These are phyloP conservation scores for Cichladusa arquata DNA, from an alignment of 2,113 vertebrate species.

Conservation along the genomic window DNA sequence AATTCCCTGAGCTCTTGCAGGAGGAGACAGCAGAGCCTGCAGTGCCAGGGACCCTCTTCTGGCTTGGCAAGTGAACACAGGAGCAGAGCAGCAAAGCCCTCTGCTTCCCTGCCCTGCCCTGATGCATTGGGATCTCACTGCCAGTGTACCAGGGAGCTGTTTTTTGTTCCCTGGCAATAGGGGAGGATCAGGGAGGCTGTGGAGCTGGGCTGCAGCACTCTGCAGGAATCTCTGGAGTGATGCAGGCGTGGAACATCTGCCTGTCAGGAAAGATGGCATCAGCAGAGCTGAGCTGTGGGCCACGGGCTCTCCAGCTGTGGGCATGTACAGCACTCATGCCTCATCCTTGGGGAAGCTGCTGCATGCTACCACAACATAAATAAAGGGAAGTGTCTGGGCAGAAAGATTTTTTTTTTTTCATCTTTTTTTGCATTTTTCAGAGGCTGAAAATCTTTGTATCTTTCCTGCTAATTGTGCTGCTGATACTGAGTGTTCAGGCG, in stretches of 20 bases:
- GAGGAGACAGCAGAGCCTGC: background rate
- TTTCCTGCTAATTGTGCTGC: background rate
- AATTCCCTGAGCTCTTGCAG: background rate
- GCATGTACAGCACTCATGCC: background rate
- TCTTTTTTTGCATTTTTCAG: background rate
- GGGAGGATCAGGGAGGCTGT: background rate
- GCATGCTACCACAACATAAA: fast-evolving
- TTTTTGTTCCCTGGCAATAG: background rate
- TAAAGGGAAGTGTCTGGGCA: background rate
- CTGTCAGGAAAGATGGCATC: conserved; percentile 26
- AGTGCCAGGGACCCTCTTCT: background rate
- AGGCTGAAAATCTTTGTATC: background rate
- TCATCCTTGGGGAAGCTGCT: background rate
- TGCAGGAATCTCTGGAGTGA: background rate
- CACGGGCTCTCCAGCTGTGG: background rate
- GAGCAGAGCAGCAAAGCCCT: background rate
- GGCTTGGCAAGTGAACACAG: background rate
- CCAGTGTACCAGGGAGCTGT: background rate
- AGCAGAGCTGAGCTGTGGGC: background rate
- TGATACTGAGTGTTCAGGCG: too few species aligned
- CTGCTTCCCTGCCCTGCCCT: background rate
- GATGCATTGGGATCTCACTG: background rate
- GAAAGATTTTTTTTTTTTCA: background rate
- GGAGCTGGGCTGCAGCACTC: background rate
- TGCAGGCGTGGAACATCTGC: background rate